Evolutionary conservation across 2,113 vertebrate species (phyloP).

Genomic region (Thalassarche chlororhynchos): DNA sequence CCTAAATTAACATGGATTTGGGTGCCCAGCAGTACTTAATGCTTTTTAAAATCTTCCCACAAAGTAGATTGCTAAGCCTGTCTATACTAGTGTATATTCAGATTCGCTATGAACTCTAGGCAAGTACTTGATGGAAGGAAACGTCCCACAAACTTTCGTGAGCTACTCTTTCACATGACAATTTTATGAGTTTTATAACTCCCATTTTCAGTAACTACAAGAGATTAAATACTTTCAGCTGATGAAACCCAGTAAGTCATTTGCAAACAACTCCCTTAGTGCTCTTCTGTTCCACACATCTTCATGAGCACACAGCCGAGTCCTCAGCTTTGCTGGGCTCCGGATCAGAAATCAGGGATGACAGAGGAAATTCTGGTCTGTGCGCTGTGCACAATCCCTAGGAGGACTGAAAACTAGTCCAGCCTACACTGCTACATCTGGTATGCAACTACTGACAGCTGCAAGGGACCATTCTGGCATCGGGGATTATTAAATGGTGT

Average conservation of each 20-base stretch:
- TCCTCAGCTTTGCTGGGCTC: neutral
- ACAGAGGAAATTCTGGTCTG: neutral
- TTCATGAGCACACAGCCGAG: neutral
- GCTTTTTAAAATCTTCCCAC: neutral
- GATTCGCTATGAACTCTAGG: neutral
- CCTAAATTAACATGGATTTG: neutral
- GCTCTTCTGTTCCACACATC: neutral
- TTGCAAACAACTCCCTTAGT: neutral
- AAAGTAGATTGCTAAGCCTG: neutral
- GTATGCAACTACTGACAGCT: neutral
- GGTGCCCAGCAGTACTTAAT: neutral
- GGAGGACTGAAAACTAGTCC: neutral
- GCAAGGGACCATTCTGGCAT: neutral
- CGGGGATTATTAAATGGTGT: neutral
- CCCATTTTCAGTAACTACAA: neutral
- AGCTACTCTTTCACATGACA: neutral
- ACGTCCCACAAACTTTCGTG: neutral
- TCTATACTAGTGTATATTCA: neutral
- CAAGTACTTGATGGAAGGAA: neutral
- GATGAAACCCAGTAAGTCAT: neutral
- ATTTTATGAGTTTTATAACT: neutral
- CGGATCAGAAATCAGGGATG: fast-evolving
- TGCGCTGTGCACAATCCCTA: fast-evolving
- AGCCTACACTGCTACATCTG: neutral
- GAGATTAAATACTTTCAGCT: neutral